Percentiles rank a stretch among this genome's conserved stretches.
Conservation (phyloP, 2,888 invertebrate genomes). For the Chorisops tibialis region DNA sequence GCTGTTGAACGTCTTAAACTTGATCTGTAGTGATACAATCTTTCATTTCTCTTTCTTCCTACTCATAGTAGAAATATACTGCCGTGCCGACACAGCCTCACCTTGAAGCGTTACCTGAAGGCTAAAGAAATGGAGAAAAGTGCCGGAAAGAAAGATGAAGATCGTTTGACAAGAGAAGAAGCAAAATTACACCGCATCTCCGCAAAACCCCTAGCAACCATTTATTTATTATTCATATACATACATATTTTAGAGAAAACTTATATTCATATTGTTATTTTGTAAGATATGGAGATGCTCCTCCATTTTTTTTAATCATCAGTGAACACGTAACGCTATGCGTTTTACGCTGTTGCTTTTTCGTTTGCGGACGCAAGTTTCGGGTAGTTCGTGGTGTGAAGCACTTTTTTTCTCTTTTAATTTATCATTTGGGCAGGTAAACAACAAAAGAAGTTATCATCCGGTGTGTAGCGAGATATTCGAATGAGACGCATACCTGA, state of each 20-base stretch:
- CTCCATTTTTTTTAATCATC: not conserved
- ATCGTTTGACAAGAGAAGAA: not conserved
- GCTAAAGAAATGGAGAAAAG: conserved; percentile 12
- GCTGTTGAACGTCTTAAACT: too few species aligned
- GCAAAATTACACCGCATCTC: not conserved
- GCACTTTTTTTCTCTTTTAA: conserved; percentile 18
- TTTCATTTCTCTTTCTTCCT: too few species aligned
- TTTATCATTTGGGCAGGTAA: conserved; percentile 16
- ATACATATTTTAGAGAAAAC: conserved; percentile 3
- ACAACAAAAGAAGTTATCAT: conserved; percentile 25
- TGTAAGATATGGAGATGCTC: conserved; percentile 9
- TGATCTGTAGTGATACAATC: too few species aligned
- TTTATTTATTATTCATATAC: not conserved
- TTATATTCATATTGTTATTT: conserved; percentile 18
- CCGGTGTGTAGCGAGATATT: not conserved
- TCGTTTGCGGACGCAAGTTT: conserved; percentile 7
- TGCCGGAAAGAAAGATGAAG: conserved; percentile 14
- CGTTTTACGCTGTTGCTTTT: too few species aligned
- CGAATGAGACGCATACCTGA: not conserved
- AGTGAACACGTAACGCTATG: too few species aligned
- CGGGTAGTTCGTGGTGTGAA: conserved; percentile 5
- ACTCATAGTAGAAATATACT: too few species aligned
- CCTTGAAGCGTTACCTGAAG: conserved; percentile 1
- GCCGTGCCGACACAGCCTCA: too few species aligned
- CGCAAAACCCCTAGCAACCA: not conserved